phyloP scores from a whole-genome alignment of 2,888 invertebrate genomes.

The Cosmorhoe ocellata region DNA sequence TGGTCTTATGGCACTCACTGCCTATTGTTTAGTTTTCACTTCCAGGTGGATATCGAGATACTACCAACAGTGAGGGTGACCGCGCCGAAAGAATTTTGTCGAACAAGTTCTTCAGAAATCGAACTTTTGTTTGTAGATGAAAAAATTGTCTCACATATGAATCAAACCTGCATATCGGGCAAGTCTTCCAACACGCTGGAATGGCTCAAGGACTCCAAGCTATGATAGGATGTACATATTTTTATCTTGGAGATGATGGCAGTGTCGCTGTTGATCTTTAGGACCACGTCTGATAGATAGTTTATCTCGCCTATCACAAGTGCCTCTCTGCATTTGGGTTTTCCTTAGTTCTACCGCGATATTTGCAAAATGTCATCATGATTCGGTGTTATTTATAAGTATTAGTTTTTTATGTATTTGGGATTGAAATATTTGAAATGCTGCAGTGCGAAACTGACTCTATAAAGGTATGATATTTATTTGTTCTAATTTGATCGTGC shows the following conservation, averaged over 20 bases:
- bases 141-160: too few relatives aligned
- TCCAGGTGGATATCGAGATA: neutral
- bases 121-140: too few relatives aligned
- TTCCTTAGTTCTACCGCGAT: conserved; percentile 11
- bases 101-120: too few relatives aligned
- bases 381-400: conserved; percentile 11
- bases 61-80: too few relatives aligned
- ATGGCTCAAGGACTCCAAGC: too few relatives aligned
- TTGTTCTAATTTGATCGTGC: neutral
- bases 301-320: conserved; percentile 19
- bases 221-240: too few relatives aligned
- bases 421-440: too few relatives aligned
- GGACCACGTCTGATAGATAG: neutral
- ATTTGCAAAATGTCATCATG: conserved; percentile 11
- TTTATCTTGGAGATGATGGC: conserved; percentile 14
- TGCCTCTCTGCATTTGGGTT: conserved; percentile 4
- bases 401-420: too few relatives aligned
- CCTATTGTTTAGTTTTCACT: neutral
- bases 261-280: conserved; percentile 6
- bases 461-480: conserved; percentile 48
- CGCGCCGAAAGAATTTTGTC: too few relatives aligned
- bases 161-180: too few relatives aligned
- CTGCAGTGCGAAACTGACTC: conserved; percentile 58
- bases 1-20: conserved; percentile 7
- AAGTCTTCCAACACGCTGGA: too few relatives aligned